Evolutionary conservation across 2,113 vertebrate genomes (phyloP).

Genomic region (Amphiprion ocellaris): DNA sequence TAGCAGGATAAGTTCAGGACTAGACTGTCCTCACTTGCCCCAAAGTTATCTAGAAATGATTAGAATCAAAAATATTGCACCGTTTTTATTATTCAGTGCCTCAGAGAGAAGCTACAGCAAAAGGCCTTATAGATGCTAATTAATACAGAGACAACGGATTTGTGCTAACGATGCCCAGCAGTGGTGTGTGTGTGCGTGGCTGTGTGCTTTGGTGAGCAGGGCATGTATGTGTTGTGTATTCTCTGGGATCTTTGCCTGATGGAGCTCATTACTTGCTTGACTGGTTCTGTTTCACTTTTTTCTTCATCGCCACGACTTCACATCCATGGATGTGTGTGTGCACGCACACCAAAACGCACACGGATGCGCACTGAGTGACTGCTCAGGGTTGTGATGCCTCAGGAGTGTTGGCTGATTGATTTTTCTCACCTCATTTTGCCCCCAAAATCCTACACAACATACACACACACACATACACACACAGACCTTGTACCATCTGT

Average conservation of each 20-base stretch:
- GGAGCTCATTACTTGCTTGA: slow-evolving; percentile 74
- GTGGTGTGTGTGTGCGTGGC: slow-evolving; percentile 23
- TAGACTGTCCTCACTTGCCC: slow-evolving; percentile 27
- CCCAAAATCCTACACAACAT: slow-evolving; percentile 20
- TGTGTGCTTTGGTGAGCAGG: slow-evolving; percentile 25
- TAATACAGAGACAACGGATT: slow-evolving; percentile 69
- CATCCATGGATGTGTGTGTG: not conserved
- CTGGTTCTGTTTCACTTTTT: slow-evolving; percentile 48
- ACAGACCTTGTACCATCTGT: slow-evolving; percentile 43
- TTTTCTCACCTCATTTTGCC: slow-evolving; percentile 40
- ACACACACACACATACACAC: slow-evolving; percentile 27
- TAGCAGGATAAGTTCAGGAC: slow-evolving; percentile 12
- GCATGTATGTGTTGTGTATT: slow-evolving; percentile 46
- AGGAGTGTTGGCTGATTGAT: slow-evolving; percentile 56
- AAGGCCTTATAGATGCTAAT: slow-evolving; percentile 70
- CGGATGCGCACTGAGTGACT: slow-evolving; percentile 20
- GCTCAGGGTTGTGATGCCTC: slow-evolving; percentile 34
- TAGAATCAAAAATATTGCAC: slow-evolving; percentile 35
- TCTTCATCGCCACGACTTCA: slow-evolving; percentile 34
- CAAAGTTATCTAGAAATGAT: slow-evolving; percentile 14
- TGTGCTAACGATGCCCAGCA: slow-evolving; percentile 56
- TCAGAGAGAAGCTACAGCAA: slow-evolving; percentile 42
- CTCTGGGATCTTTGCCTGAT: slow-evolving; percentile 63
- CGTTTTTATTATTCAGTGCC: slow-evolving; percentile 61
- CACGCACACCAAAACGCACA: slow-evolving; percentile 10